phyloP scores from a whole-genome alignment of 2,113 vertebrate genomes.

The Ailuropoda melanoleuca region DNA sequence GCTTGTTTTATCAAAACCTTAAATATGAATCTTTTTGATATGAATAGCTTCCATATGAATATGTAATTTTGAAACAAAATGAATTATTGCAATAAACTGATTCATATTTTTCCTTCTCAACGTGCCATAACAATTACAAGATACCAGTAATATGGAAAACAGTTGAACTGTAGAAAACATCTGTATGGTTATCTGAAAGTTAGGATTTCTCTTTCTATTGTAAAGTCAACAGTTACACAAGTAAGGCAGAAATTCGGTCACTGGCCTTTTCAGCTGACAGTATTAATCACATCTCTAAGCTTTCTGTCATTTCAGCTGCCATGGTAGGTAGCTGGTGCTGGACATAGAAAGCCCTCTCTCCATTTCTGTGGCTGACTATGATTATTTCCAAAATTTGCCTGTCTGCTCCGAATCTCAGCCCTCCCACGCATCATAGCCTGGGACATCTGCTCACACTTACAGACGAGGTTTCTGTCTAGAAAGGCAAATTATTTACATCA shows the following conservation, averaged over 20 bases:
- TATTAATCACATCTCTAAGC: neutral
- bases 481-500: neutral
- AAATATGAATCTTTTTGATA: neutral
- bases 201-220: neutral
- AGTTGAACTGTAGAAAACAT: neutral
- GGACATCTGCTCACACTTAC: no score
- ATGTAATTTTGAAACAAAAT: conserved; percentile 36
- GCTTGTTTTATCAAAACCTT: conserved; percentile 66
- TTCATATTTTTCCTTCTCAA: neutral
- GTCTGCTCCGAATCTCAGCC: neutral
- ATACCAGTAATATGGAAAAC: neutral
- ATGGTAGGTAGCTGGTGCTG: neutral
- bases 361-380: neutral
- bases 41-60: neutral
- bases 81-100: neutral
- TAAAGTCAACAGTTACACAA: neutral
- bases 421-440: neutral
- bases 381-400: neutral
- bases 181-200: neutral
- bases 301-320: neutral
- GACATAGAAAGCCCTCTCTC: neutral
- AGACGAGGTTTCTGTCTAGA: neutral
- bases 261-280: neutral
- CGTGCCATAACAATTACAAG: neutral
- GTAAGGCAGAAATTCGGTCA: neutral